Percentiles rank a stretch among this genome's conserved stretches.
Evolutionary conservation across 2,113 vertebrate species (phyloP).

Genomic region (Antennarius striatus): DNA sequence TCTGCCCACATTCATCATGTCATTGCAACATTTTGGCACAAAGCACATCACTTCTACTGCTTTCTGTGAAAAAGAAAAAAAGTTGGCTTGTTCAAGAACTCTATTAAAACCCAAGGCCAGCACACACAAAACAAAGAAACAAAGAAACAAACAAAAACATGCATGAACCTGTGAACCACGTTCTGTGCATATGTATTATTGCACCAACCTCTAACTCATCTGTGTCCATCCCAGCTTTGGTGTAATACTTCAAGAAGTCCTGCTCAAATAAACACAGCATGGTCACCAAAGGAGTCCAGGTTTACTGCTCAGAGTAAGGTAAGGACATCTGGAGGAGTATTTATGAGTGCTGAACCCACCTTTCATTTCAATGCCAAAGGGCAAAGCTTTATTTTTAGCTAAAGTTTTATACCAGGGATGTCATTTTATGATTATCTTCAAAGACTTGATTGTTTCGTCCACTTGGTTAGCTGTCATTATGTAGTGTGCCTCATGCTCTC

Average conservation of each 20-base stretch:
- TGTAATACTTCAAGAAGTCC: slow-evolving; percentile 92
- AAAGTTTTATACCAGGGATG: slow-evolving; percentile 27
- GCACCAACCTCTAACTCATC: slow-evolving; percentile 83
- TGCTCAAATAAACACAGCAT: slow-evolving; percentile 76
- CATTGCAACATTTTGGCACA: slow-evolving; percentile 92
- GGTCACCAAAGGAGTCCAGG: slow-evolving; percentile 44
- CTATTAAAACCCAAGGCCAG: neutral
- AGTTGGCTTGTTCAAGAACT: neutral
- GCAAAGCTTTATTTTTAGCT: slow-evolving; percentile 31
- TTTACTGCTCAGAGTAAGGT: slow-evolving; percentile 42
- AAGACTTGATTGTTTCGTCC: slow-evolving; percentile 42
- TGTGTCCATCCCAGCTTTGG: slow-evolving; percentile 87
- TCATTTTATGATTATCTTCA: slow-evolving; percentile 49
- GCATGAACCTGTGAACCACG: neutral
- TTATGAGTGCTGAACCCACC: slow-evolving; percentile 43
- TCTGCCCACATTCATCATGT: slow-evolving; percentile 94
- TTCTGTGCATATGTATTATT: neutral
- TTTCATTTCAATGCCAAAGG: slow-evolving; percentile 50
- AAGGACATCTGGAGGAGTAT: slow-evolving; percentile 60
- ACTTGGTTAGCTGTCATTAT: slow-evolving; percentile 3
- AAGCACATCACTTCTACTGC: slow-evolving; percentile 94
- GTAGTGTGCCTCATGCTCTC: slow-evolving; percentile 32
- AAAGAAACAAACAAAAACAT: neutral
- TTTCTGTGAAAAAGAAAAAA: slow-evolving; percentile 74
- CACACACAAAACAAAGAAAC: neutral